Percentiles rank a stretch among this genome's conserved stretches.
These are phyloP conservation scores for Indicator maculatus DNA, from an alignment of 2,113 vertebrate species.

Conservation along the genomic window DNA sequence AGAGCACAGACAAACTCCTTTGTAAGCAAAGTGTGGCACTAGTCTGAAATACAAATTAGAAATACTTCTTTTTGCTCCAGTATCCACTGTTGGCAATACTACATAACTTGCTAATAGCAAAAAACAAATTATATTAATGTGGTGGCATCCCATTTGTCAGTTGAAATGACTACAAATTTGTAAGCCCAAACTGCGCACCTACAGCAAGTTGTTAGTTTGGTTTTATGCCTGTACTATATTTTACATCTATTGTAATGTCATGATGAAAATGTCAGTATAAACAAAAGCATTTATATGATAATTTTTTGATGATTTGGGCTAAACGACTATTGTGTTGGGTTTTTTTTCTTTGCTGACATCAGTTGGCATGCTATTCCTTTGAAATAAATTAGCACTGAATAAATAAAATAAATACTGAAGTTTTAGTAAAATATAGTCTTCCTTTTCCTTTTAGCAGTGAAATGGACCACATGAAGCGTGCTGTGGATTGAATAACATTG, in stretches of 20 bases:
- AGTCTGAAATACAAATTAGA: neutral
- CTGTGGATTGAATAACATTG: neutral
- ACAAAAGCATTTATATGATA: neutral
- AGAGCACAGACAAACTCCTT: neutral
- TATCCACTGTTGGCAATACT: neutral
- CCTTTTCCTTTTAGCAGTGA: neutral
- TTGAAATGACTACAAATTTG: neutral
- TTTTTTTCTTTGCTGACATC: neutral
- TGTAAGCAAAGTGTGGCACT: neutral
- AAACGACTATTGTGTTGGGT: neutral
- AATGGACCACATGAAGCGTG: neutral
- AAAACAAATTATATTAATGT: neutral
- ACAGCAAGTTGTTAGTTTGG: neutral
- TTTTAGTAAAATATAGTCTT: neutral
- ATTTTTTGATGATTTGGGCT: neutral
- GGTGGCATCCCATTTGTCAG: neutral
- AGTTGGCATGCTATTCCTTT: neutral
- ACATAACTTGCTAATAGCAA: neutral
- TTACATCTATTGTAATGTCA: neutral
- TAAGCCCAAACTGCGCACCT: neutral
- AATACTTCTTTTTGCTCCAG: neutral
- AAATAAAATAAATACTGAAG: neutral
- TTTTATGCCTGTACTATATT: neutral
- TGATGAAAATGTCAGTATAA: neutral
- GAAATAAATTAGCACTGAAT: neutral